Conservation (phyloP, 2,797 vertebrate species). For the Arvicola amphibius region DNA sequence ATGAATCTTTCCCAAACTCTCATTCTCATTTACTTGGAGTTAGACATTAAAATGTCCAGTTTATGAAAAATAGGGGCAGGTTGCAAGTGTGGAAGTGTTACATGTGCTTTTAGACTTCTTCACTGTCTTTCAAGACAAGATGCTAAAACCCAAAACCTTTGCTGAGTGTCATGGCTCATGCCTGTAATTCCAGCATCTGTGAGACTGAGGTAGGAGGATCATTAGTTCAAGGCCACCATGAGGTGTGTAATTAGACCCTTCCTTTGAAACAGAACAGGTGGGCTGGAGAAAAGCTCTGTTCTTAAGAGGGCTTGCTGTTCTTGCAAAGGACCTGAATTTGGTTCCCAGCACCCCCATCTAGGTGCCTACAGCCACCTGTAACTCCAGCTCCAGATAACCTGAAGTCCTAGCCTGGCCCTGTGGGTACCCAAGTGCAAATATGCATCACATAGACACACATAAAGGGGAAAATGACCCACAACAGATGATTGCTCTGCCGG, state of each 20-base stretch:
- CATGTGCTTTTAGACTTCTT: neutral
- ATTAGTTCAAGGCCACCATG: neutral
- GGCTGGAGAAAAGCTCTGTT: neutral
- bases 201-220: neutral
- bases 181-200: neutral
- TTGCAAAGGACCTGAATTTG: neutral
- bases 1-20: conserved; percentile 6
- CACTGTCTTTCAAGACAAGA: neutral
- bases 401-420: neutral
- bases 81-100: neutral
- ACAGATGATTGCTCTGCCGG: neutral
- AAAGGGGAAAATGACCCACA: conserved; percentile 41
- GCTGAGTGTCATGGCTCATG: neutral
- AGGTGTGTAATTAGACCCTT: neutral
- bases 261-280: neutral
- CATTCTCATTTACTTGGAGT: conserved; percentile 21
- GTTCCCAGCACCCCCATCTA: neutral
- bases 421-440: neutral
- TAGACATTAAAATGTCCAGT: conserved; percentile 22
- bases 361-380: neutral
- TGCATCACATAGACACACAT: neutral
- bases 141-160: neutral
- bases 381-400: neutral
- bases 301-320: neutral
- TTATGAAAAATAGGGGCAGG: conserved; percentile 38